Percentiles rank a stretch among this genome's conserved stretches.
Evolutionary conservation across 1,140 invertebrate genomes (phyloP).

Genomic region (Brachionus asplanchnoidis): DNA sequence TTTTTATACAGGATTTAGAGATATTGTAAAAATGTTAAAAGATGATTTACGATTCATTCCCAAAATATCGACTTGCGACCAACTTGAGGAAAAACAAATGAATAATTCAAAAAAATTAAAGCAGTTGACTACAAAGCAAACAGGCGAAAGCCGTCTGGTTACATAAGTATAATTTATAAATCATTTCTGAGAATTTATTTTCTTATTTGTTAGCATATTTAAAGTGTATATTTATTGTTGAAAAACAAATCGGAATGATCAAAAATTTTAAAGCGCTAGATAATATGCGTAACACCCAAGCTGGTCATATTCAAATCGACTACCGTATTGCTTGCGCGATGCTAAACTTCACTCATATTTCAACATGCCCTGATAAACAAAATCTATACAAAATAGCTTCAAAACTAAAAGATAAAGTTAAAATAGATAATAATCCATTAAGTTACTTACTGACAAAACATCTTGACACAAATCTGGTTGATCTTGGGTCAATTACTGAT

Average conservation of each 20-base stretch:
- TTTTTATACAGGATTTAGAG: constrained; percentile 16
- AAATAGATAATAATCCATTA: constrained; percentile 8
- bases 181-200: not conserved
- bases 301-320: constrained; percentile 24
- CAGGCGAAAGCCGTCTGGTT: not conserved
- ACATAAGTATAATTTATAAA: not conserved
- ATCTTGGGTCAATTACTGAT: constrained; percentile 2
- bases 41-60: not conserved
- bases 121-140: not conserved
- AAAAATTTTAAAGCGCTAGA: constrained; percentile 1
- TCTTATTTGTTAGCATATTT: not conserved
- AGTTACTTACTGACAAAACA: constrained; percentile 2
- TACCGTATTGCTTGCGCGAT: not conserved
- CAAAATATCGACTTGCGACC: constrained; percentile 4
- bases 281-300: constrained; percentile 14
- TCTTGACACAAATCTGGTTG: not conserved
- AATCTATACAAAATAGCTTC: not conserved
- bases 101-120: not conserved
- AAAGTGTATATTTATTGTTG: constrained; percentile 23
- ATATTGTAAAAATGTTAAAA: constrained; percentile 15
- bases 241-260: not conserved
- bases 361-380: not conserved
- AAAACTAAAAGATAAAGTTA: not conserved
- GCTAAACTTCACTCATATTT: constrained; percentile 11
- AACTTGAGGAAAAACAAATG: constrained; percentile 31